phyloP scores from a whole-genome alignment of 2,113 vertebrate species.

The Triplophysa siluroides region DNA sequence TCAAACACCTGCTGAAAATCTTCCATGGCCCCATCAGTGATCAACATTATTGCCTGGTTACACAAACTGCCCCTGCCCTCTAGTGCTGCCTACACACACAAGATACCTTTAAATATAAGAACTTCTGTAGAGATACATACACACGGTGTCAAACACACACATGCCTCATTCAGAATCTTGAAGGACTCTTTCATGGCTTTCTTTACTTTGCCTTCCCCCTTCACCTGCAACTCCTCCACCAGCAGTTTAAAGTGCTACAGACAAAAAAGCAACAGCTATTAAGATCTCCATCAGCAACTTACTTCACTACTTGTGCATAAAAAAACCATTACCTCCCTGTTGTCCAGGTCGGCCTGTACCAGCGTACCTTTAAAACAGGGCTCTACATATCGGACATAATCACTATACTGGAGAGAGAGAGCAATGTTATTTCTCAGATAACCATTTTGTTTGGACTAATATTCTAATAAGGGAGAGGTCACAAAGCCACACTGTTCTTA shows the following conservation, averaged over 20 bases:
- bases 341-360: constrained; percentile 93
- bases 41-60: constrained; percentile 97
- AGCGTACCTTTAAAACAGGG: constrained; percentile 93
- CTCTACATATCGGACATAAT: constrained; percentile 81
- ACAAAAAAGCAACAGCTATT: not conserved
- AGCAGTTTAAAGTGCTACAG: constrained; percentile 92
- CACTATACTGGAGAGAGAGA: constrained; percentile 17
- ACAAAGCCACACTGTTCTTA: constrained; percentile 60
- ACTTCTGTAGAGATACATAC: constrained; percentile 45
- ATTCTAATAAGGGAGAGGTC: no score
- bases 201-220: constrained; percentile 88
- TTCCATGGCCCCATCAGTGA: constrained; percentile 93
- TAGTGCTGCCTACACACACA: constrained; percentile 62
- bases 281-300: not conserved
- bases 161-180: constrained; percentile 86
- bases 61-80: constrained; percentile 87
- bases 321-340: constrained; percentile 83
- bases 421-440: not conserved
- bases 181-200: constrained; percentile 92
- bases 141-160: constrained; percentile 11
- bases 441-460: not conserved
- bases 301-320: not conserved
- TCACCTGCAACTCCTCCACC: constrained; percentile 86
- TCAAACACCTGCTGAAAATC: constrained; percentile 89
- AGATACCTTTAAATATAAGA: not conserved